These are phyloP conservation scores for Bombus affinis DNA, from an alignment of 1,140 invertebrate species.

Conservation along the genomic window DNA sequence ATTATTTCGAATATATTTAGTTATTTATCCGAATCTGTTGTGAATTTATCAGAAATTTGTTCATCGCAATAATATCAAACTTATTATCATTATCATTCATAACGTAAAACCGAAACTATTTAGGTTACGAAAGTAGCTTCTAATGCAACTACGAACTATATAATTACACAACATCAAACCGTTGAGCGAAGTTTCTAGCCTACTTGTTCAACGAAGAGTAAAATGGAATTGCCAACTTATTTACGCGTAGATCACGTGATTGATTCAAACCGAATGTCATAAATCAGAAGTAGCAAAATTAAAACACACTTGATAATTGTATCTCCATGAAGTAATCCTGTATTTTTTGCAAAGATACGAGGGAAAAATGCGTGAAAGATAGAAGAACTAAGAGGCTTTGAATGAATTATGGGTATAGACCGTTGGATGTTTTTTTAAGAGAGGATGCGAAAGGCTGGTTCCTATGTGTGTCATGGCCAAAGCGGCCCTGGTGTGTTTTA, in stretches of 20 bases:
- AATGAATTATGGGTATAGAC: slow-evolving; percentile 59
- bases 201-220: not conserved
- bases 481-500: slow-evolving; percentile 58
- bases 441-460: slow-evolving; percentile 69
- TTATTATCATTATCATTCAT: not conserved
- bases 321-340: no score
- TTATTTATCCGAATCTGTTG: no score
- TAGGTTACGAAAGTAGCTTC: not conserved
- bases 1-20: no score
- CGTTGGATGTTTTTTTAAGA: slow-evolving; percentile 59
- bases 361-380: slow-evolving; percentile 47
- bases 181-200: not conserved
- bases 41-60: no score
- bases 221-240: not conserved
- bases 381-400: slow-evolving; percentile 28
- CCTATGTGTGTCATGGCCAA: slow-evolving; percentile 68
- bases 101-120: not conserved
- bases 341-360: slow-evolving; percentile 30
- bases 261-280: not conserved
- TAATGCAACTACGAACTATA: not conserved
- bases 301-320: not conserved
- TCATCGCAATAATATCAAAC: not conserved
- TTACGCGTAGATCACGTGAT: not conserved
- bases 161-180: not conserved
- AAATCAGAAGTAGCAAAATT: not conserved